Percentiles rank a stretch among this genome's conserved stretches.
phyloP scores from a whole-genome alignment of 2,113 vertebrate genomes.

The Tragulus kanchil region DNA sequence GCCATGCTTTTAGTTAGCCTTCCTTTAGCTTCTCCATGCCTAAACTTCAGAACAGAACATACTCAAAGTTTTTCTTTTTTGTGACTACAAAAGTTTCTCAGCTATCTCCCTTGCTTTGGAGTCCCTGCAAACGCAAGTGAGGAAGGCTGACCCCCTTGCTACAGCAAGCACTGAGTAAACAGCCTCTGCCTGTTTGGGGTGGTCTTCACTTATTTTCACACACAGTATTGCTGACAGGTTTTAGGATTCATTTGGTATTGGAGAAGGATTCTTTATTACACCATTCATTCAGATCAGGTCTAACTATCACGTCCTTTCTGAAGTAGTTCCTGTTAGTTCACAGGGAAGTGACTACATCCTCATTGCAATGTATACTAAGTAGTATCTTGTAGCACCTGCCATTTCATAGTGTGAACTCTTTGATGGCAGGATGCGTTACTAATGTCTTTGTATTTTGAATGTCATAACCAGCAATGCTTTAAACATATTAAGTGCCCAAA shows the following conservation, averaged over 20 bases:
- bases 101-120: not conserved
- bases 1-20: not conserved
- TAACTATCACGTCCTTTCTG: not conserved
- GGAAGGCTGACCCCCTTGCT: not conserved
- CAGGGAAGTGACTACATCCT: not conserved
- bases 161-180: not conserved
- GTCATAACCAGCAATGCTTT: conserved; percentile 1
- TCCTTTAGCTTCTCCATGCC: not conserved
- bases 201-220: not conserved
- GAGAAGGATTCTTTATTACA: not conserved
- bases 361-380: not conserved
- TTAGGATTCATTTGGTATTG: not conserved
- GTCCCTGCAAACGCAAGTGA: not conserved
- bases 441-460: not conserved
- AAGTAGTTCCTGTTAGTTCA: not conserved
- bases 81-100: not conserved
- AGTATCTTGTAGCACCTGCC: not conserved
- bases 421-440: not conserved
- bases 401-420: not conserved
- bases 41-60: not conserved
- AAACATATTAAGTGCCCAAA: not conserved
- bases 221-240: not conserved
- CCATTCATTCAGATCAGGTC: not conserved
- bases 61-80: conserved; percentile 8
- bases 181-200: not conserved